Percentiles rank a stretch among this genome's conserved stretches.
Evolutionary conservation across 2,888 invertebrate genomes (phyloP).

Genomic region (Enchytraeus crypticus): DNA sequence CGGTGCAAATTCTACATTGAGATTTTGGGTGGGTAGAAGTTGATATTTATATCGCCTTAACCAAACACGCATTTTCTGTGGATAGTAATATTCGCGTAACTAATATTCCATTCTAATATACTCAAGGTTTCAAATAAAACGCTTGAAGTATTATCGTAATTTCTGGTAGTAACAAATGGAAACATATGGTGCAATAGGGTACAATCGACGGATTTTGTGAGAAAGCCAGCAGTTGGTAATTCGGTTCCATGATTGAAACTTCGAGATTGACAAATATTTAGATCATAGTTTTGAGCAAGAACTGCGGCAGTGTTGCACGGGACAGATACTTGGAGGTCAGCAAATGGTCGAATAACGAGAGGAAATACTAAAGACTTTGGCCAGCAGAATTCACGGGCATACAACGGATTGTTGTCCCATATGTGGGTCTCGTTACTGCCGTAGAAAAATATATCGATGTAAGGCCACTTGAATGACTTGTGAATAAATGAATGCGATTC

Average conservation of each 20-base stretch:
- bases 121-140: too few species aligned
- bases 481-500: conserved; percentile 14
- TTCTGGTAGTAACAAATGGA: too few species aligned
- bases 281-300: conserved; percentile 13
- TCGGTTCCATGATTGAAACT: not conserved
- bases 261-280: not conserved
- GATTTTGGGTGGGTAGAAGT: too few species aligned
- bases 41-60: too few species aligned
- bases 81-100: too few species aligned
- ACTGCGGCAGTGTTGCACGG: conserved; percentile 20
- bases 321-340: conserved; percentile 16
- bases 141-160: too few species aligned
- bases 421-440: conserved; percentile 31
- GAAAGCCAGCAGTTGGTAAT: not conserved
- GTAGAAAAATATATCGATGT: conserved; percentile 35
- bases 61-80: too few species aligned
- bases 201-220: too few species aligned
- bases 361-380: conserved; percentile 23
- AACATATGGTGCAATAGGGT: too few species aligned
- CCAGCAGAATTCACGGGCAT: conserved; percentile 15
- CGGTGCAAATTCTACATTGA: too few species aligned
- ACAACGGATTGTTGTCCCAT: not conserved
- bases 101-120: too few species aligned
- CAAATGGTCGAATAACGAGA: conserved; percentile 23
- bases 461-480: conserved; percentile 32